Evolutionary conservation across 2,888 invertebrate genomes (phyloP).

Genomic region (Tyria jacobaeae): DNA sequence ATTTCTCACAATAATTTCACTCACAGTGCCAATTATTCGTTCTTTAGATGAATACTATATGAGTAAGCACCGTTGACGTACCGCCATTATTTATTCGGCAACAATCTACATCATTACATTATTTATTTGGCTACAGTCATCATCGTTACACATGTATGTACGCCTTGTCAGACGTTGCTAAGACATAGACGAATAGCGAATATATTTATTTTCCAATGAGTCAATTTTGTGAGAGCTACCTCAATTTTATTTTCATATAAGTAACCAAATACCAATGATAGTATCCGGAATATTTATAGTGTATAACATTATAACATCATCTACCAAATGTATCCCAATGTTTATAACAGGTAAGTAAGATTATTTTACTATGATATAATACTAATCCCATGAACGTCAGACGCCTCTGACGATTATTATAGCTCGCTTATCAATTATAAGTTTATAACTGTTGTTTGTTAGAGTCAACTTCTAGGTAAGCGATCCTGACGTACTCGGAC

Average conservation of each 20-base stretch:
- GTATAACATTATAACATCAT: no score
- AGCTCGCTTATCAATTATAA: no score
- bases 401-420: no score
- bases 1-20: slow-evolving; percentile 44
- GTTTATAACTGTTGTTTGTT: no score
- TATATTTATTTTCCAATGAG: background rate
- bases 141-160: slow-evolving; percentile 65
- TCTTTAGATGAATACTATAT: slow-evolving; percentile 78
- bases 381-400: no score
- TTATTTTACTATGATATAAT: no score
- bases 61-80: slow-evolving; percentile 44
- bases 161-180: slow-evolving; percentile 42
- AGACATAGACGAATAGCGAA: slow-evolving; percentile 35
- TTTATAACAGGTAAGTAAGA: no score
- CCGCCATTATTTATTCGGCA: slow-evolving; percentile 79
- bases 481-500: no score
- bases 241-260: background rate
- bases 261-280: background rate
- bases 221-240: background rate
- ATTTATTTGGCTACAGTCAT: slow-evolving; percentile 80
- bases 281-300: no score
- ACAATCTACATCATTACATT: slow-evolving; percentile 73
- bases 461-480: no score
- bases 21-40: slow-evolving; percentile 59
- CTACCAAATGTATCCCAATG: no score